Conservation (phyloP, 2,888 invertebrate genomes). For the Hipparchia sbordonii region DNA sequence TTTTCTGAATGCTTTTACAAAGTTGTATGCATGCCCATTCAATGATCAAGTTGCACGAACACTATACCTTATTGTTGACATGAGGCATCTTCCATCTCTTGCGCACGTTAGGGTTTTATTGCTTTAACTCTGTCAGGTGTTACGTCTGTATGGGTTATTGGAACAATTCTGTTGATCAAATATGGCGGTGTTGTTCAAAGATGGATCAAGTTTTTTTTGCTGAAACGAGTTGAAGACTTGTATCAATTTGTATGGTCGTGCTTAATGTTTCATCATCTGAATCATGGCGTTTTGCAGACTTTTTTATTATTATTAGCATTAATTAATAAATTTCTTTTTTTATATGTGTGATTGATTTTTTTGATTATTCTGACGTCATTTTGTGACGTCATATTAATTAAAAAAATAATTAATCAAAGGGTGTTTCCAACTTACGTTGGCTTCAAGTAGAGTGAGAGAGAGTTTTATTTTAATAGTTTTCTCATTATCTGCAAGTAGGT, state of each 20-base stretch:
- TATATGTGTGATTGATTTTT: no score
- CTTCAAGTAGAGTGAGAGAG: no score
- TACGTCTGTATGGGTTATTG: slow-evolving; percentile 14
- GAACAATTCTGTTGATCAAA: slow-evolving; percentile 29
- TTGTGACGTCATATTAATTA: no score
- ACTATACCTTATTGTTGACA: slow-evolving; percentile 70
- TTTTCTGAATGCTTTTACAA: slow-evolving; percentile 40
- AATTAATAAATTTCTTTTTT: no score
- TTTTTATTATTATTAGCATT: no score
- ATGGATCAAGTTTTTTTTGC: slow-evolving; percentile 1
- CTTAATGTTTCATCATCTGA: no score
- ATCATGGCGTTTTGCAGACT: no score
- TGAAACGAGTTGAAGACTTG: slow-evolving; percentile 2
- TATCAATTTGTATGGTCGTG: no score
- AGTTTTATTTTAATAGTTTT: neutral
- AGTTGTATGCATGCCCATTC: slow-evolving; percentile 61
- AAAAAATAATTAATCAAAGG: no score
- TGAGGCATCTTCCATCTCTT: slow-evolving; percentile 50
- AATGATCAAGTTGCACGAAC: slow-evolving; percentile 69
- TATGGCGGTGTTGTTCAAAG: slow-evolving; percentile 20
- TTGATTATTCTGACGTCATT: no score
- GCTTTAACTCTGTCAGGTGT: slow-evolving; percentile 33
- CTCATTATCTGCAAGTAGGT: no score
- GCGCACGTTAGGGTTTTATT: slow-evolving; percentile 34
- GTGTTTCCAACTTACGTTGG: no score